Base-by-base conservation (phyloP, 2,113 vertebrate genomes). In the Forbesichthys papilliferus region DNA sequence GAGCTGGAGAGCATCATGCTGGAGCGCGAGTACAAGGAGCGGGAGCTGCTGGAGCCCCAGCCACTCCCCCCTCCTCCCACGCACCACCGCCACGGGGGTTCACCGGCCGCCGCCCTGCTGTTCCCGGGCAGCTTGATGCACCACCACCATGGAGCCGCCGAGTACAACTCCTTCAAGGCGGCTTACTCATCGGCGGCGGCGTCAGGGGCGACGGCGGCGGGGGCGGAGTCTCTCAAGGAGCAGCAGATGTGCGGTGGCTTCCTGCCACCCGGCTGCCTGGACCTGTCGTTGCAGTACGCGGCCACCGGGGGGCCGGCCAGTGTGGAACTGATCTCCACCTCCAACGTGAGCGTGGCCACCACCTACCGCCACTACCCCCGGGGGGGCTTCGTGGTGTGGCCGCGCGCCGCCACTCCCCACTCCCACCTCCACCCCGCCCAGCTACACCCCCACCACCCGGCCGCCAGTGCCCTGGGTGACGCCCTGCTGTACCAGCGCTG, bases 1-100 rank as follows among this genome's bases (percentile, higher is more conserved):
- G 98, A 99, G 87, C 76, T 99, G 91, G 98, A 99, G 88, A 96
- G 90, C 87, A 97, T 99, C 84, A 99, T 99, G 98, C 89, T 99
- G 86, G 97, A 99, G 87, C 93, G 96, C 67, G 98, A 99, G 73
- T 99, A 95, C 87, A 99, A 98, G 68, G 96, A 99, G 65, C 94
- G 96, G 9, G 96, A 98, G 89, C 93, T 98, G 86, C 80, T 98
- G 84, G 97, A 98, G 89, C 94, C 92, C 61, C 93, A 94, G 92
- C 61, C 93, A 92, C 53, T 95, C 96, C 11, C 58, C 86, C 8
- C 27, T 27, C 27, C 27, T 27, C 27, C 27, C 27, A 27, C 27
- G 27, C 27, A 27, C 27, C 27, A 27, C 27, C 27, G 89, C 94
- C 92, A 59, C 93, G 94, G 92, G 59, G 93, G 92, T 52, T 95